Base-by-base conservation (phyloP, 1,140 invertebrate species). In the Colletes gigas region DNA sequence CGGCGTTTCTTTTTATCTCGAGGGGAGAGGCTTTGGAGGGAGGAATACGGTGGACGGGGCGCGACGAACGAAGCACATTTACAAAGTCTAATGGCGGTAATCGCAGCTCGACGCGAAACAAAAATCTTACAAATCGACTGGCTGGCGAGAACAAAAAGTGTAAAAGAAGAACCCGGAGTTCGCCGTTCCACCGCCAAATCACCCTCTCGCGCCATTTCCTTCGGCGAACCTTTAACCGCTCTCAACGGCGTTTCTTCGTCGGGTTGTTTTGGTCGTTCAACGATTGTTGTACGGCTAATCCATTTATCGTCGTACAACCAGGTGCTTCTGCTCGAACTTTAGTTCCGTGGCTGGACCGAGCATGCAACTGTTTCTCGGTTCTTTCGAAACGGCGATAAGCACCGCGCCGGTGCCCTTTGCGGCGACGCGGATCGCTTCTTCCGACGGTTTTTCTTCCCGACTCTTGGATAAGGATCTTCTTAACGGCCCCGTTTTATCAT, bases 261-360 rank as follows among this genome's bases (percentile, higher is more conserved):
- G 47, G 44, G 70, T 86, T 85, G 77, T 86, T 84, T 79, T 70
- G 73, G 57, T 76, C 80, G 82, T 85, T 44, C 30, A 52, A 68
- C 62, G 8, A 12, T 50, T 70, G 78, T 74, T 79, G 81, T 84
- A 83, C 88, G 88, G 83, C 85, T 92, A 92, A 92, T 92, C 89
- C 90, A 92, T 92, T 92, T 92, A 92, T 90, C 87, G 88, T 81
- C 78, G 86, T 88, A 82, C 75, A 80, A 83, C 63, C 74, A 57
- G 70, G 54, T 81, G 47, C 55, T 78, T 76, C 19, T 44, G 60
- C 41, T 68, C 72, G 70, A 74, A 74, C 78, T 82, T 78, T 84
- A 77, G 78, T 86, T 70, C 67, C 62, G 30, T 55, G 21, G 62
- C 74, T 84, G 71, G 74, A 1, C 44, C 12, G 3, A n/a, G n/a